Conservation (phyloP, 2,888 invertebrate species). For the Gryllus longicercus region DNA sequence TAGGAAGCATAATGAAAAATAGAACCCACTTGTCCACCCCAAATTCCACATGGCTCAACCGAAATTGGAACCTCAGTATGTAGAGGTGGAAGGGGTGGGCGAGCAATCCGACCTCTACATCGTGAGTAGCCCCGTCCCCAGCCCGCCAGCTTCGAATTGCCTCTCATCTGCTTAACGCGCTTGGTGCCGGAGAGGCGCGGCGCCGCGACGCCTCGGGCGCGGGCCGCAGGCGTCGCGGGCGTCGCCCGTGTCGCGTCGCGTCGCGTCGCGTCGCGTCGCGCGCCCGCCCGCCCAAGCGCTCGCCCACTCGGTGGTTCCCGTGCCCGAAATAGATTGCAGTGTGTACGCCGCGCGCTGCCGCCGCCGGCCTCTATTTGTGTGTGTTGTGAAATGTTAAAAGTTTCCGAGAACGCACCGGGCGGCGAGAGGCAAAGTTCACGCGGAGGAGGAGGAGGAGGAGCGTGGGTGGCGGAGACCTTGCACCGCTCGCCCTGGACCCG, state of each 20-base stretch:
- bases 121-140: too few species aligned
- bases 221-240: background rate
- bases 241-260: background rate
- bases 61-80: too few species aligned
- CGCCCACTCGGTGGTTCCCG: background rate
- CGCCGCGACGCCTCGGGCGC: background rate
- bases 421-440: slow-evolving; percentile 10
- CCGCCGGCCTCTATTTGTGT: slow-evolving; percentile 8
- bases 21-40: too few species aligned
- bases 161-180: too few species aligned
- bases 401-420: slow-evolving; percentile 17
- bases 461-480: too few species aligned
- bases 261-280: background rate
- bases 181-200: too few species aligned
- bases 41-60: too few species aligned
- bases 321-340: background rate
- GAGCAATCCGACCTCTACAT: too few species aligned
- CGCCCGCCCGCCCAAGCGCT: background rate
- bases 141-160: too few species aligned
- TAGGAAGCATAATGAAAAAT: too few species aligned
- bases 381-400: slow-evolving; percentile 17
- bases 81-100: too few species aligned
- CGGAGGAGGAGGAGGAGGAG: background rate
- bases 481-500: background rate
- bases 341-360: background rate